Evolutionary conservation across 2,113 vertebrate genomes (phyloP), one percentile per base, ranked within the genome.

Genomic region (Poeciliopsis prolifica): DNA sequence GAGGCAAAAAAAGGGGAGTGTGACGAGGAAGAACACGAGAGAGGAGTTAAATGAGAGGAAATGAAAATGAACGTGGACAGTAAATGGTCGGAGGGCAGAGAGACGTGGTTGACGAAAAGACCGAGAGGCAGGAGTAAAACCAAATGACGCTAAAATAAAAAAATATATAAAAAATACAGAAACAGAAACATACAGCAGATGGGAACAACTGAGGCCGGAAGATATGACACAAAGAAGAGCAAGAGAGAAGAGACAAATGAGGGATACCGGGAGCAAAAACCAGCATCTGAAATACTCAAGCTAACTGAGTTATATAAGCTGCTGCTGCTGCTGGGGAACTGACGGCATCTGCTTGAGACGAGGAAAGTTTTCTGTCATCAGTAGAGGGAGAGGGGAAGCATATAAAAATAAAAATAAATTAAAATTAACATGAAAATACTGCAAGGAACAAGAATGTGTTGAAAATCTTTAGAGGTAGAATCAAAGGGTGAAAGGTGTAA

Each of bases 231-330:
- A 72, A 78, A 84, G 79, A 60, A 17, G 24, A 82, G 80, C 42
- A 85, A 76, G 70, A 82, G 77, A 85, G 77, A 31, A 61, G 61
- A 83, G 64, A 58, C 19, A 86, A 83, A 88, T n/a, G 58, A 86
- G 79, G 78, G 77, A 86, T 80, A 91, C 72, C 70, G 68, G 76
- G 84, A 86, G 86, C 66, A 82, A 80, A 75, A 80, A 75, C 54
- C 81, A 79, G 81, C 92, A 86, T 90, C 89, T 87, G 84, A 92
- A 87, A 91, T 84, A 89, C 89, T 91, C 87, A 91, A 83, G 82
- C 87, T 91, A 93, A 92, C 86, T 42, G 85, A 88, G 91, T 95
- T 94, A 93, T 90, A 93, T 94, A 94, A 95, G 91, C 28, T 28
- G 30, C 30, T 31, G 82, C 86, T 87, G 88, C 91, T 87, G 82